phyloP scores from a whole-genome alignment of 2,888 invertebrate genomes.

The Drosophila fungiperda region DNA sequence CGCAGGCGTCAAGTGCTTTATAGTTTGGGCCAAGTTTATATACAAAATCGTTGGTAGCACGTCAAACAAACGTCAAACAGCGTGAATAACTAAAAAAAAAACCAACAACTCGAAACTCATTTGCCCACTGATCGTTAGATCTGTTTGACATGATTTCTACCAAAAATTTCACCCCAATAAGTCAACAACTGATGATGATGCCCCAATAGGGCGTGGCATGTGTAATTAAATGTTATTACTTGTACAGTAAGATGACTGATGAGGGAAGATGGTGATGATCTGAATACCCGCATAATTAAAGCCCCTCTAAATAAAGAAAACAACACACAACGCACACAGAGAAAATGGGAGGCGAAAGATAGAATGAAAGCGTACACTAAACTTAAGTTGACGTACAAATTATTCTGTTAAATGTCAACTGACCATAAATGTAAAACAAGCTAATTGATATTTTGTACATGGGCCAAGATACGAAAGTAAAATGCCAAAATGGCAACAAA shows the following conservation, averaged over 20 bases:
- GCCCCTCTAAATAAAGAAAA: conserved; percentile 37
- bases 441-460: conserved; percentile 42
- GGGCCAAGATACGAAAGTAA: conserved; percentile 43
- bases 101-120: conserved; percentile 58
- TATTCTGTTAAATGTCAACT: conserved; percentile 46
- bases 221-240: conserved; percentile 75
- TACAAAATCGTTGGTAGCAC: conserved; percentile 28
- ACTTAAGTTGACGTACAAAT: conserved; percentile 43
- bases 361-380: conserved; percentile 60
- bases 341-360: conserved; percentile 38
- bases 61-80: conserved; percentile 28
- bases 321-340: conserved; percentile 26
- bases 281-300: conserved; percentile 53
- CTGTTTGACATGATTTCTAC: conserved; percentile 62
- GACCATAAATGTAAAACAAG: conserved; percentile 34
- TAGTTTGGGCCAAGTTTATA: conserved; percentile 1
- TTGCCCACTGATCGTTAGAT: conserved; percentile 58
- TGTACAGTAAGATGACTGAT: conserved; percentile 49
- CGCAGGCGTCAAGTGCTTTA: conserved; percentile 54
- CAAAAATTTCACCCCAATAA: conserved; percentile 54
- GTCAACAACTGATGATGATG: conserved; percentile 25
- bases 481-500: conserved; percentile 10
- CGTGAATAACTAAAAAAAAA: conserved; percentile 43
- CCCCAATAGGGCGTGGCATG: conserved; percentile 50
- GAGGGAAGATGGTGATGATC: conserved; percentile 2